A percentile compares a stretch with the other conserved stretches of the same genome.
Evolutionary conservation across 1,140 invertebrate genomes (phyloP).

Genomic region (Papilio machaon): DNA sequence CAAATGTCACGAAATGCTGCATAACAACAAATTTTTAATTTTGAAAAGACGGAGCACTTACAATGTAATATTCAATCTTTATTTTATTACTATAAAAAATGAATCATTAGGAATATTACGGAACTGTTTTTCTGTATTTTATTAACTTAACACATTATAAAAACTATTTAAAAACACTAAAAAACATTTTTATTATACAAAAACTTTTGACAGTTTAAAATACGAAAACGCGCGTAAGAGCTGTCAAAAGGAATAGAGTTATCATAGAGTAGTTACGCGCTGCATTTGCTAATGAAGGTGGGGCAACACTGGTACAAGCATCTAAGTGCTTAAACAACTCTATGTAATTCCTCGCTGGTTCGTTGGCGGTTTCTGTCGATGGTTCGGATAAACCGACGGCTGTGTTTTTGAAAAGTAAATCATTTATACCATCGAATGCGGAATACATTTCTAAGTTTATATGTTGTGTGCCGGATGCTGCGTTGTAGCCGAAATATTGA

Average conservation of each 20-base stretch:
- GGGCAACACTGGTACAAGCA: slow-evolving; percentile 59
- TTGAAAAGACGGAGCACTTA: too few relatives aligned
- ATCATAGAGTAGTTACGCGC: slow-evolving; percentile 53
- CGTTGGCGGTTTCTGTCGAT: slow-evolving; percentile 50
- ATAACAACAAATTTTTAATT: too few relatives aligned
- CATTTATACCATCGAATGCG: slow-evolving; percentile 77
- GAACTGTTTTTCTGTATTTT: neutral
- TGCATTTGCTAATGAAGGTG: slow-evolving; percentile 46
- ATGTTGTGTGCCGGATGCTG: slow-evolving; percentile 69
- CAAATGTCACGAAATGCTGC: slow-evolving; percentile 2
- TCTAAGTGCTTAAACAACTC: slow-evolving; percentile 74
- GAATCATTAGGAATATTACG: neutral
- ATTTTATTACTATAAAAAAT: neutral
- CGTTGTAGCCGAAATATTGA: slow-evolving; percentile 63
- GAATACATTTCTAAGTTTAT: slow-evolving; percentile 82
- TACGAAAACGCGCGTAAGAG: slow-evolving; percentile 52
- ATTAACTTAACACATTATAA: neutral
- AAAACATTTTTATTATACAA: neutral
- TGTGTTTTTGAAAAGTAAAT: slow-evolving; percentile 84
- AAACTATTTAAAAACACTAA: neutral
- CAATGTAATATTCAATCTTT: neutral
- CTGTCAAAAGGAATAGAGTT: slow-evolving; percentile 52
- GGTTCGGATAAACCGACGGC: slow-evolving; percentile 79
- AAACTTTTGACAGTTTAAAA: slow-evolving; percentile 42
- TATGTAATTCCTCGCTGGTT: slow-evolving; percentile 70